Percentiles rank a stretch among this genome's conserved stretches.
These are phyloP conservation scores for Molossus alvarezi DNA, from an alignment of 2,797 vertebrate genomes.

Conservation along the genomic window DNA sequence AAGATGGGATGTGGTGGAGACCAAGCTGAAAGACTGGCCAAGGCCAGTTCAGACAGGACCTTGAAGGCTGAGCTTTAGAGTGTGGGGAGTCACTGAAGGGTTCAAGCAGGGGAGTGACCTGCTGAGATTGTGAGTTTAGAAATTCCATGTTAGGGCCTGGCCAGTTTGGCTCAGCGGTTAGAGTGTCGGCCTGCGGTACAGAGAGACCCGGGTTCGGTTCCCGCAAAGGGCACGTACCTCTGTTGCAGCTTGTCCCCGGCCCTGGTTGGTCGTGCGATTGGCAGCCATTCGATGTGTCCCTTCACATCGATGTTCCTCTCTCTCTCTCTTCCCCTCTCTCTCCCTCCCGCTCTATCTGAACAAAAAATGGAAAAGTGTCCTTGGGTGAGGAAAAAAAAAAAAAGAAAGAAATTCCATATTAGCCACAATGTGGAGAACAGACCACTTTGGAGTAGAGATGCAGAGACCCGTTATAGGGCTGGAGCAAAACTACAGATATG, in stretches of 20 bases:
- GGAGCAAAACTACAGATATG: neutral
- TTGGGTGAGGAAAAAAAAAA: too few species aligned
- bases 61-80: neutral
- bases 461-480: neutral
- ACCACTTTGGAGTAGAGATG: neutral
- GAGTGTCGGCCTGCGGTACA: too few species aligned
- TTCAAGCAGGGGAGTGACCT: neutral
- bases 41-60: neutral
- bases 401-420: neutral
- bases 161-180: too few species aligned
- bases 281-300: too few species aligned
- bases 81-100: neutral
- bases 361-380: too few species aligned
- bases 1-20: neutral
- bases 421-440: neutral
- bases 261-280: too few species aligned
- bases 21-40: neutral
- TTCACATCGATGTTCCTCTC: too few species aligned
- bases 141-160: neutral
- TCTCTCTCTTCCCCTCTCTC: too few species aligned
- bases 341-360: too few species aligned
- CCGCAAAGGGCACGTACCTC: too few species aligned
- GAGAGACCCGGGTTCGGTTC: too few species aligned
- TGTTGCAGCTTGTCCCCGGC: too few species aligned
- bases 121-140: conserved; percentile 32